Evolutionary conservation across 2,888 invertebrate genomes (phyloP).

Genomic region (Eueremaeus valkanovi): DNA sequence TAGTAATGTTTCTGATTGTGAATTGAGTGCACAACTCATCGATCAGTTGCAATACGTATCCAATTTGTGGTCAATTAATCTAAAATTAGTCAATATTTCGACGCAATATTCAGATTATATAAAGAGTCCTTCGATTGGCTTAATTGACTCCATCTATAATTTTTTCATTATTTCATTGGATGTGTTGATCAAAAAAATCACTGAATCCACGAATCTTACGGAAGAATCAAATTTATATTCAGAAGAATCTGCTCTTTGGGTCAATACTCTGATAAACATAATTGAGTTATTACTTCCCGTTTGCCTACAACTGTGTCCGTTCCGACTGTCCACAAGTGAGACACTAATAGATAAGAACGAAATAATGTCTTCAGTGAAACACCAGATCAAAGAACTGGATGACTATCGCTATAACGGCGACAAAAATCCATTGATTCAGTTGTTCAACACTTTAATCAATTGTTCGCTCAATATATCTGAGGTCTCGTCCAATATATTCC

Average conservation of each 20-base stretch:
- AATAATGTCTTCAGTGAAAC: constrained; percentile 5
- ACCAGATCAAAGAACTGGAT: not conserved
- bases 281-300: constrained; percentile 22
- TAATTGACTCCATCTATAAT: constrained; percentile 8
- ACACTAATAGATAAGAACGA: not conserved
- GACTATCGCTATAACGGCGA: not conserved
- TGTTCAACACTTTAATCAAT: constrained; percentile 26
- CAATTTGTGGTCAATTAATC: constrained; percentile 4
- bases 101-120: not conserved
- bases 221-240: no score
- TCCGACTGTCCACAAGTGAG: not conserved
- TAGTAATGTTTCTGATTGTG: no score
- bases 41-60: constrained; percentile 4
- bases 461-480: constrained; percentile 20
- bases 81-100: constrained; percentile 1
- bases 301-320: constrained; percentile 21
- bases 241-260: not conserved
- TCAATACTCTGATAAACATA: not conserved
- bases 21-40: not conserved
- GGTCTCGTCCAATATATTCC: not conserved
- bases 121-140: not conserved
- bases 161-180: constrained; percentile 7
- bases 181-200: not conserved
- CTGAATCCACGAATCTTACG: no score
- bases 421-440: constrained; percentile 3